Conservation (phyloP, 2,888 invertebrate species). For the Chrysodeixis includens region DNA sequence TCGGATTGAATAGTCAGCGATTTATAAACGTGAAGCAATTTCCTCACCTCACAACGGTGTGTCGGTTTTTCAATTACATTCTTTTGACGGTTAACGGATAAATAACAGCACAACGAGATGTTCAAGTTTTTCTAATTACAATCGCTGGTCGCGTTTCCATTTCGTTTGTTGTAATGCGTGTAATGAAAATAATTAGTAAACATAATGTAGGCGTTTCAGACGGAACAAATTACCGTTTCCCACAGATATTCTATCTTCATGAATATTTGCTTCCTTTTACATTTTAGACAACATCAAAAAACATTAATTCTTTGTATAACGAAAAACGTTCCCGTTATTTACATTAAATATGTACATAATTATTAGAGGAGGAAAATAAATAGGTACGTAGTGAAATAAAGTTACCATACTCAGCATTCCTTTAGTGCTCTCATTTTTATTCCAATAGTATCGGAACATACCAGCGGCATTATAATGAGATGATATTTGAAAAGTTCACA, state of each 20-base stretch:
- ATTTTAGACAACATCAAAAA: conserved; percentile 22
- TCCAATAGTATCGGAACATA: conserved; percentile 35
- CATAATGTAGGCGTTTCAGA: conserved; percentile 54
- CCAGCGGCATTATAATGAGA: conserved; percentile 52
- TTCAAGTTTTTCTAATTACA: conserved; percentile 54
- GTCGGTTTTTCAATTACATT: conserved; percentile 44
- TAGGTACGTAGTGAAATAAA: background rate
- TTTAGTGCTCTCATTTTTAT: conserved; percentile 39
- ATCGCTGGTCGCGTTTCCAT: conserved; percentile 47
- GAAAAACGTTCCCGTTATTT: conserved; percentile 13
- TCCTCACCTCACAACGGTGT: conserved; percentile 26
- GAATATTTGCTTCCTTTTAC: conserved; percentile 22
- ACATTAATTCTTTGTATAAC: conserved; percentile 16
- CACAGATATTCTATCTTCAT: conserved; percentile 37
- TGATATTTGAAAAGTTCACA: conserved; percentile 47
- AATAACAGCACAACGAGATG: conserved; percentile 44
- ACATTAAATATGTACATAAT: background rate
- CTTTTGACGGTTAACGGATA: conserved; percentile 34
- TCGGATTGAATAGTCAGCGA: conserved; percentile 26
- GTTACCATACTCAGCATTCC: conserved; percentile 25
- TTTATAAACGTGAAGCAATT: conserved; percentile 31
- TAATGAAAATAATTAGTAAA: conserved; percentile 72
- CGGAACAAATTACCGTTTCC: conserved; percentile 43
- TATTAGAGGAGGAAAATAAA: background rate
- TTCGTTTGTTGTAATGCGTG: conserved; percentile 67